phyloP scores from a whole-genome alignment of 2,113 vertebrate genomes.

The Anas platyrhynchos region DNA sequence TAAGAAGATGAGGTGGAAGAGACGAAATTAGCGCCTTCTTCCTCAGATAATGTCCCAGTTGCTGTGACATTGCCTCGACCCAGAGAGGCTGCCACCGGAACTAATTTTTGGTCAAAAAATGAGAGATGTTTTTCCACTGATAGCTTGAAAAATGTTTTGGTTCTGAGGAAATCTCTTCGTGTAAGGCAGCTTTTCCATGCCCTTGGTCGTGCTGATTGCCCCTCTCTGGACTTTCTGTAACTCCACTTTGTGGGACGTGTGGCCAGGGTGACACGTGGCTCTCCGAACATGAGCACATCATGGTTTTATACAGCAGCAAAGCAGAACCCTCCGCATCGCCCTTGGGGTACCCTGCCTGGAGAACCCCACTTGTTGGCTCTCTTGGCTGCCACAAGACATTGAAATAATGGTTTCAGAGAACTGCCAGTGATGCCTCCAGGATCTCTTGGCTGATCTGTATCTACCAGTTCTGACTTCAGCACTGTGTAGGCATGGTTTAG shows the following conservation, averaged over 20 bases:
- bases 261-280: rapidly evolving
- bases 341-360: neutral
- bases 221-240: neutral
- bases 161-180: neutral
- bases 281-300: rapidly evolving
- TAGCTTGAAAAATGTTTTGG: neutral
- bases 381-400: neutral
- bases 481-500: neutral
- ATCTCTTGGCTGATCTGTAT: neutral
- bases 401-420: neutral
- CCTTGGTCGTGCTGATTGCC: neutral
- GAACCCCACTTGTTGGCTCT: neutral
- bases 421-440: neutral
- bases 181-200: neutral
- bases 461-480: neutral
- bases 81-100: neutral
- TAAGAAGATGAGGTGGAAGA: neutral
- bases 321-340: neutral
- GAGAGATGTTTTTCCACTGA: neutral
- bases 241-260: rapidly evolving
- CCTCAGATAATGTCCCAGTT: neutral
- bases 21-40: neutral
- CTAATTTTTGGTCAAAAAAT: neutral
- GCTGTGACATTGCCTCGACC: no score
- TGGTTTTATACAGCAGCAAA: neutral